Evolutionary conservation across 2,888 invertebrate species (phyloP).

Genomic region (Pseudococcus longispinus): DNA sequence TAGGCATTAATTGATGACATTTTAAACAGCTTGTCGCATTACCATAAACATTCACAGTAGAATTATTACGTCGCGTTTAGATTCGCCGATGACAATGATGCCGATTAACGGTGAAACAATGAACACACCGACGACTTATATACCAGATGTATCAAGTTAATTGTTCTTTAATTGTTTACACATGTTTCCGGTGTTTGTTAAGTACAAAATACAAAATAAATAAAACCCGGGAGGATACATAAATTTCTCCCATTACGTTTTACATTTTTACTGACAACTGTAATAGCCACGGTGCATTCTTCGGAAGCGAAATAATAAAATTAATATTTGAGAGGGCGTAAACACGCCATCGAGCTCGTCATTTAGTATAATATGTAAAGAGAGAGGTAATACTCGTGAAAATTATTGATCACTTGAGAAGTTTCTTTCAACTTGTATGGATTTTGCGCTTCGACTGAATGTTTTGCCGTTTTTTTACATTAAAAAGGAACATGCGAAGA

Average conservation of each 20-base stretch:
- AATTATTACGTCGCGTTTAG: conserved; percentile 49
- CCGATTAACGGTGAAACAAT: conserved; percentile 42
- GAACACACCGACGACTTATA: conserved; percentile 28
- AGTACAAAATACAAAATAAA: conserved; percentile 7
- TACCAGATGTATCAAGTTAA: conserved; percentile 49
- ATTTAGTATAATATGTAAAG: background rate
- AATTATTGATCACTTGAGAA: conserved; percentile 20
- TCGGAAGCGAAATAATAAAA: conserved; percentile 1
- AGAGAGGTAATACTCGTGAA: background rate
- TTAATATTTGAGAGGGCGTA: background rate
- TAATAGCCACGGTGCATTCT: background rate
- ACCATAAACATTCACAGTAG: conserved; percentile 27
- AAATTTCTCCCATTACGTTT: conserved; percentile 45
- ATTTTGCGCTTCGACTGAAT: background rate
- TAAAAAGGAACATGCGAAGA: conserved; percentile 15
- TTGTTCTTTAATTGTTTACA: conserved; percentile 54
- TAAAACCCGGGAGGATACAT: conserved; percentile 39
- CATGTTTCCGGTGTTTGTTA: conserved; percentile 52
- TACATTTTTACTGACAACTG: conserved; percentile 32
- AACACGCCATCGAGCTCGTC: background rate
- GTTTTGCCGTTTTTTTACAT: background rate
- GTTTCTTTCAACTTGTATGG: conserved; percentile 9
- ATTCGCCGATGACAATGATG: conserved; percentile 51
- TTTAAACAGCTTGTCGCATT: conserved; percentile 47
- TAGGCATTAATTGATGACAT: conserved; percentile 44